Evolutionary conservation across 2,888 invertebrate species (phyloP), one percentile per base, ranked within the genome.

Genomic region (Hirtodrosophila alboralis): DNA sequence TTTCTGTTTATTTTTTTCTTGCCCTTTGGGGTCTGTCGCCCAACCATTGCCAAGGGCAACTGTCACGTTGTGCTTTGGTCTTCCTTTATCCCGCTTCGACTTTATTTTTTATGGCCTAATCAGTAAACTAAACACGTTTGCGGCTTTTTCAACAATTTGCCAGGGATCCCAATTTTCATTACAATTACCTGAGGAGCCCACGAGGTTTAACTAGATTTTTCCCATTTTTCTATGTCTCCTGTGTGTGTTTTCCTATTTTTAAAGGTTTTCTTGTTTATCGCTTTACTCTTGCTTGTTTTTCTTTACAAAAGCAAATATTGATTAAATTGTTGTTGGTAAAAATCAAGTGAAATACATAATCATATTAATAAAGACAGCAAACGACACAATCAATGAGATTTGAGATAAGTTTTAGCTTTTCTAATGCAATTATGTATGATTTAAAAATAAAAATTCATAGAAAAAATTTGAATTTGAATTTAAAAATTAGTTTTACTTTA

Each of bases 101-200:
- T 16, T 36, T 51, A 26, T 47, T 36, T 51, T 58, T 68, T 49
- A 31, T 63, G 41, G 54, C 63, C 60, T 67, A 67, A 74, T 74
- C 75, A 70, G 52, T 59, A 73, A 61, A 59, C 73, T 62, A 61
- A 73, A 65, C 74, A 73, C 73, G 73, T 70, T 73, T 69, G 62
- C 28, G 62, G 62, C 56, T 70, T 68, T 74, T 54, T 38, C 45
- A 48, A 40, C 36, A 48, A 45, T 64, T 37, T 52, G 13, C 18
- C 26, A 16, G 18, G 8, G 8, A n/a, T n/a, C 43, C 60, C 52
- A 58, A 62, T 71, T 66, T 48, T 58, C 49, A 44, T 59, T 33
- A 54, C 44, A 70, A 70, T 61, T 65, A 70, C 71, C 71, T 70
- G 54, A 26, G 26, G n/a, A n/a, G 31, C 34, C 27, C 30, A 36